Evolutionary conservation across 2,888 invertebrate genomes (phyloP).

Genomic region (Tinea semifulvella): DNA sequence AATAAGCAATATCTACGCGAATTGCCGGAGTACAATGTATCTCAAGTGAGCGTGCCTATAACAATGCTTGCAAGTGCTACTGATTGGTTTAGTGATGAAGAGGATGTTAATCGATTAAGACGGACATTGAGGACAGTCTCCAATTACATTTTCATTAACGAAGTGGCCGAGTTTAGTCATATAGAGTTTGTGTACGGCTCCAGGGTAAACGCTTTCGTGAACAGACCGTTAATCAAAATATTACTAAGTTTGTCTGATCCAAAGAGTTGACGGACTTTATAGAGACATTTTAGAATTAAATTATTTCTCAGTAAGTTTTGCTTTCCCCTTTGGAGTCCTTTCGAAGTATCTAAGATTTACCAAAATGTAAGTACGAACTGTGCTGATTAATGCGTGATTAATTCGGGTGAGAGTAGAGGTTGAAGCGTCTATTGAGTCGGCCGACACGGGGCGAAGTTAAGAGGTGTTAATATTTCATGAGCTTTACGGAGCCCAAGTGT

Average conservation of each 20-base stretch:
- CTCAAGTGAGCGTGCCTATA: constrained; percentile 35
- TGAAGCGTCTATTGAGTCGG: constrained; percentile 11
- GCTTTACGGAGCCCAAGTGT: constrained; percentile 19
- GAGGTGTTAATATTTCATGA: constrained; percentile 36
- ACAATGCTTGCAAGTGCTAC: constrained; percentile 39
- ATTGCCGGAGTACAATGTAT: constrained; percentile 30
- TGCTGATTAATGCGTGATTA: constrained; percentile 13
- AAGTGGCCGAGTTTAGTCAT: constrained; percentile 42
- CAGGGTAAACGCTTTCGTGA: constrained; percentile 36
- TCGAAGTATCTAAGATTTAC: constrained; percentile 3
- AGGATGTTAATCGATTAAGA: constrained; percentile 32
- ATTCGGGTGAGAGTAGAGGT: constrained; percentile 9
- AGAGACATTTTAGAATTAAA: constrained; percentile 3
- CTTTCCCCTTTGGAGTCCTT: not conserved
- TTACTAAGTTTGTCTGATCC: constrained; percentile 19
- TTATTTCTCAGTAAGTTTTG: not conserved
- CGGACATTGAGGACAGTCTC: constrained; percentile 33
- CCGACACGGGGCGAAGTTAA: constrained; percentile 12
- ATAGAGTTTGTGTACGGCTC: constrained; percentile 49
- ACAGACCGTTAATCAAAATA: constrained; percentile 34
- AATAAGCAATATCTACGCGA: constrained; percentile 6
- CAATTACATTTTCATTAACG: constrained; percentile 31
- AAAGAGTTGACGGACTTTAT: not conserved
- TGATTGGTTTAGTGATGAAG: constrained; percentile 42
- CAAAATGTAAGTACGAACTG: constrained; percentile 2